Evolutionary conservation across 2,888 invertebrate species (phyloP).

Genomic region (Harpalus rufipes): DNA sequence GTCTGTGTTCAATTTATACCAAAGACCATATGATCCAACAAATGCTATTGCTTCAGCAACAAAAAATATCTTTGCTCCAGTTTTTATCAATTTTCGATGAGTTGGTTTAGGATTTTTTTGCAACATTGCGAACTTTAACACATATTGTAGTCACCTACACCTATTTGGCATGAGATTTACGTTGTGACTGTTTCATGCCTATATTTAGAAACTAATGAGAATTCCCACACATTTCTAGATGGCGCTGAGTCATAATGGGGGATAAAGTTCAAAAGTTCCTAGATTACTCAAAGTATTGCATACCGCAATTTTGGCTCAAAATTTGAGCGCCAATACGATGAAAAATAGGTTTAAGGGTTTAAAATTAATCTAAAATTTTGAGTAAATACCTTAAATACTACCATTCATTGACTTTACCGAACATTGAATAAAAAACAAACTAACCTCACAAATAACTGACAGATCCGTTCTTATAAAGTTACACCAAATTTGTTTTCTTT

Average conservation of each 20-base stretch:
- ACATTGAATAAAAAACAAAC: no score
- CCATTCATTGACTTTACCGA: no score
- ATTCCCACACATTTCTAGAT: conserved; percentile 1
- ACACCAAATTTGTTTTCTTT: no score
- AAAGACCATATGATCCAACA: conserved; percentile 82
- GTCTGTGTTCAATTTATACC: conserved; percentile 84
- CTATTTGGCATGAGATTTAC: background rate
- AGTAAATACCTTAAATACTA: no score
- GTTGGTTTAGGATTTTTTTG: conserved; percentile 81
- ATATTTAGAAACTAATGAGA: conserved; percentile 52
- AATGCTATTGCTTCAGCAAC: conserved; percentile 81
- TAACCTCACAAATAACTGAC: no score
- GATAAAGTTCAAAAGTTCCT: no score
- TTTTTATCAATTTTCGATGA: conserved; percentile 79
- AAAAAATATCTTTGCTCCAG: conserved; percentile 80
- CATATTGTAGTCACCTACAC: background rate
- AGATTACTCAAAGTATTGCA: no score
- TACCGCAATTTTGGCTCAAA: no score
- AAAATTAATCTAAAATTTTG: no score
- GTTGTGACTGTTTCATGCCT: conserved; percentile 35
- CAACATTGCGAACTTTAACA: conserved; percentile 79
- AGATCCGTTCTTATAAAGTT: no score
- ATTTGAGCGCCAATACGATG: no score
- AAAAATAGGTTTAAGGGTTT: no score
- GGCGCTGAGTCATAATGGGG: background rate